Conservation (phyloP, 2,888 invertebrate species). For the Watsonalla cultraria region DNA sequence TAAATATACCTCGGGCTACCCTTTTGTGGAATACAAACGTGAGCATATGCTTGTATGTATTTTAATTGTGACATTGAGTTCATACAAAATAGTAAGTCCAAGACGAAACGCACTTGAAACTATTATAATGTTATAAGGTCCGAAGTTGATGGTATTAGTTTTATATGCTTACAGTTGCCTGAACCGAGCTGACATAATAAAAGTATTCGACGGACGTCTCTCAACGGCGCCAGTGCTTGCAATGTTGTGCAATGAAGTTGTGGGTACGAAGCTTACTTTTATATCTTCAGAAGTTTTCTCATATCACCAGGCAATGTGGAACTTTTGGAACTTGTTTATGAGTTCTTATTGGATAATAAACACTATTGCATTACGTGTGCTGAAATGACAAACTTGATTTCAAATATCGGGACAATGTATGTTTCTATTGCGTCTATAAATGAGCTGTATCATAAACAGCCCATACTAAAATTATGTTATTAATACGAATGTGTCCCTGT, state of each 20-base stretch:
- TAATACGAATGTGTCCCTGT: no score
- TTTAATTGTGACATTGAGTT: no score
- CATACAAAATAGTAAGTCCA: no score
- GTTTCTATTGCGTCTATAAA: background rate
- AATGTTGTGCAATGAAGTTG: slow-evolving; percentile 88
- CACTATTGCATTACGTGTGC: background rate
- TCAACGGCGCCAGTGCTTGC: slow-evolving; percentile 86
- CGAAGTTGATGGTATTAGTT: background rate
- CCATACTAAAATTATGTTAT: no score
- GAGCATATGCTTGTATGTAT: no score
- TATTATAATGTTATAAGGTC: no score
- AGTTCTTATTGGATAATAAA: background rate
- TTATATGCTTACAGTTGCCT: slow-evolving; percentile 82
- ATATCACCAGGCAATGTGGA: background rate
- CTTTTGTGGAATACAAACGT: no score
- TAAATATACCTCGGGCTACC: no score
- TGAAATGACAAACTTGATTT: background rate
- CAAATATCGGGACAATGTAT: background rate
- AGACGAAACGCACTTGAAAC: no score
- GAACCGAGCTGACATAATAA: slow-evolving; percentile 89
- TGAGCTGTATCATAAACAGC: no score
- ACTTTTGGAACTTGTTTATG: background rate
- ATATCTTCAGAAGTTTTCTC: background rate
- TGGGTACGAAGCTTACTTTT: slow-evolving; percentile 52
- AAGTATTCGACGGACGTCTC: slow-evolving; percentile 89